Percentiles rank a stretch among this genome's conserved stretches.
These are phyloP conservation scores for Accipiter cooperii DNA, from an alignment of 2,113 vertebrate genomes.

Conservation along the genomic window DNA sequence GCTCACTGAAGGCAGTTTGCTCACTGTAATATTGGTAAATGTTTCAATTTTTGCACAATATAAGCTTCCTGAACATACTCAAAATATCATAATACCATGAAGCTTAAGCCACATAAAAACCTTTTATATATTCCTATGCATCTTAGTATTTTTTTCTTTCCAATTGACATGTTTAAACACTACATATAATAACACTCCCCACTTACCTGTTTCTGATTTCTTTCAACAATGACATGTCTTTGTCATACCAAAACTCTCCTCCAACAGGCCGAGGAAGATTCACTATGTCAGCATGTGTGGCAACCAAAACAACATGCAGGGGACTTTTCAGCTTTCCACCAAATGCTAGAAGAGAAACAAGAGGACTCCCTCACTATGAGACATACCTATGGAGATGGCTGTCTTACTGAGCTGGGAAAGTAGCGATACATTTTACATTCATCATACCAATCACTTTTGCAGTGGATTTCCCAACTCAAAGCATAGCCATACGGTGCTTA, in stretches of 20 bases:
- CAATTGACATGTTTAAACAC: not conserved
- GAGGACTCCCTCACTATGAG: not conserved
- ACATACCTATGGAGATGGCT: not conserved
- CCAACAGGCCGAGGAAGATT: slow-evolving; percentile 86
- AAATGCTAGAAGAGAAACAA: slow-evolving; percentile 73
- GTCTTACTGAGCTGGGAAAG: not conserved
- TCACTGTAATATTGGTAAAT: not conserved
- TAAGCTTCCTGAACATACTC: not conserved
- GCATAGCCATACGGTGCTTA: not conserved
- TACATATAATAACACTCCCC: not conserved
- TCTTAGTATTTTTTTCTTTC: not conserved
- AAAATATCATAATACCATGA: not conserved
- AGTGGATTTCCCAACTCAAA: not conserved
- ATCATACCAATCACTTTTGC: not conserved
- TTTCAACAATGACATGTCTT: slow-evolving; percentile 83
- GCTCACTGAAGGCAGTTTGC: not conserved
- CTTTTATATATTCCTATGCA: not conserved
- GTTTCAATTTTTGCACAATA: not conserved
- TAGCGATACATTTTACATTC: not conserved
- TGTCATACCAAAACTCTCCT: slow-evolving; percentile 93
- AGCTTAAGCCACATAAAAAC: not conserved
- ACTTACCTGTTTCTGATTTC: slow-evolving; percentile 89
- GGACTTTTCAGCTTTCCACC: slow-evolving; percentile 88
- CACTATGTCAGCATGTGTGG: slow-evolving; percentile 92
- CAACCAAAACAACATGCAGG: slow-evolving; percentile 85